Conservation (phyloP, 2,797 vertebrate species). For the Enteromius radiatus region DNA sequence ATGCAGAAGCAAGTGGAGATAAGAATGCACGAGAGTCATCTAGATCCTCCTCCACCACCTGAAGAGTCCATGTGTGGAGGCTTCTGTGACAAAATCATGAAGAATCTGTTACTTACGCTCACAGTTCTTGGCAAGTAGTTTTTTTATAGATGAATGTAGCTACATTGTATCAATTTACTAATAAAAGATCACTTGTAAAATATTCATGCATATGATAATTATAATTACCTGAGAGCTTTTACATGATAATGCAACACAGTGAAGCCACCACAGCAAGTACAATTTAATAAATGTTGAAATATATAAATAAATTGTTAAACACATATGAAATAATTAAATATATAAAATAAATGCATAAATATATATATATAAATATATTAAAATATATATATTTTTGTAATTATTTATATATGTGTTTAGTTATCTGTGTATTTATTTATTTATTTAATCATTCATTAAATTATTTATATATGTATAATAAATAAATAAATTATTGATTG, state of each 20-base stretch:
- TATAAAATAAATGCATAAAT: too few species aligned
- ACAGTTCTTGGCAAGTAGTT: constrained; percentile 86
- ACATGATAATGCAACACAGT: not conserved
- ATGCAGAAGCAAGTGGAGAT: constrained; percentile 98
- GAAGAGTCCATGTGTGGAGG: constrained; percentile 73
- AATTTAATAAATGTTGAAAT: not conserved
- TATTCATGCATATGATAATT: not conserved
- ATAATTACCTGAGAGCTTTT: not conserved
- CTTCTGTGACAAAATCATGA: constrained; percentile 86
- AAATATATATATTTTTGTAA: too few species aligned
- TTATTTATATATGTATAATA: too few species aligned
- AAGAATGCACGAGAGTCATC: constrained; percentile 89
- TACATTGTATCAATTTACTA: not conserved
- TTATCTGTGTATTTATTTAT: too few species aligned
- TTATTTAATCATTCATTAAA: too few species aligned
- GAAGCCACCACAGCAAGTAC: not conserved
- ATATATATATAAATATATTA: too few species aligned
- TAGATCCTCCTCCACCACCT: constrained; percentile 75
- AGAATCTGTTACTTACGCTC: constrained; percentile 92
- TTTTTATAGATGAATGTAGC: not conserved
- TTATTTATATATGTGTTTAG: too few species aligned
- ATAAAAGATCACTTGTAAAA: not conserved
- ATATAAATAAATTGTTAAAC: too few species aligned
- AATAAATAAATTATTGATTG: too few species aligned
- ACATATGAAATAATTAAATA: too few species aligned